phyloP scores from a whole-genome alignment of 92 coral and sea anemone genomes.

The Galaxea fascicularis region DNA sequence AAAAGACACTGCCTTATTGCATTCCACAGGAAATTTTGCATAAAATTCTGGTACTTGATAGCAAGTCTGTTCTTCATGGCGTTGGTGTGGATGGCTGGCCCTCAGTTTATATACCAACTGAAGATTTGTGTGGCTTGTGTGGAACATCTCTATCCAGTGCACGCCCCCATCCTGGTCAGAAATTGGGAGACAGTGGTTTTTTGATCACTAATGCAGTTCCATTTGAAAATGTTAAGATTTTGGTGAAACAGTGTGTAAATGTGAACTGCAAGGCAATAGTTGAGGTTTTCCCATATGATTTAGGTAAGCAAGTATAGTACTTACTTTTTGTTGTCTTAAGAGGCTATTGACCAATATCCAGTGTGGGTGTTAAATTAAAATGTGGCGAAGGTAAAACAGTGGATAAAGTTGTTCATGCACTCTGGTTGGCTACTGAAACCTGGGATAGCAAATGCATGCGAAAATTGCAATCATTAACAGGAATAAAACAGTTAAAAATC shows the following conservation, averaged over 20 bases:
- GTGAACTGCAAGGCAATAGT: background rate
- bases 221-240: background rate
- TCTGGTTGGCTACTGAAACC: too few relatives aligned
- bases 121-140: constrained; percentile 20
- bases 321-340: background rate
- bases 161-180: constrained; percentile 1
- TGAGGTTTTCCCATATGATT: background rate
- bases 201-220: constrained; percentile 27
- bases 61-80: too few relatives aligned
- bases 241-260: constrained; percentile 22
- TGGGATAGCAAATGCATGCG: too few relatives aligned
- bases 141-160: background rate
- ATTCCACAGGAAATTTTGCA: too few relatives aligned
- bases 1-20: too few relatives aligned
- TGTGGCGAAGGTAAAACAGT: too few relatives aligned
- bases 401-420: too few relatives aligned
- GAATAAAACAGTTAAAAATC: too few relatives aligned
- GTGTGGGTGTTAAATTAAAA: too few relatives aligned
- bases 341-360: too few relatives aligned
- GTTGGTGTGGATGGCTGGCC: constrained; percentile 29
- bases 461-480: too few relatives aligned
- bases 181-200: background rate
- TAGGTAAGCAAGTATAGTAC: background rate
- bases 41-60: too few relatives aligned
- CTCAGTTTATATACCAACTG: background rate